A percentile compares a stretch with the other conserved stretches of the same genome.
phyloP scores from a whole-genome alignment of 1,140 invertebrate genomes.

The Drosophila sp. region DNA sequence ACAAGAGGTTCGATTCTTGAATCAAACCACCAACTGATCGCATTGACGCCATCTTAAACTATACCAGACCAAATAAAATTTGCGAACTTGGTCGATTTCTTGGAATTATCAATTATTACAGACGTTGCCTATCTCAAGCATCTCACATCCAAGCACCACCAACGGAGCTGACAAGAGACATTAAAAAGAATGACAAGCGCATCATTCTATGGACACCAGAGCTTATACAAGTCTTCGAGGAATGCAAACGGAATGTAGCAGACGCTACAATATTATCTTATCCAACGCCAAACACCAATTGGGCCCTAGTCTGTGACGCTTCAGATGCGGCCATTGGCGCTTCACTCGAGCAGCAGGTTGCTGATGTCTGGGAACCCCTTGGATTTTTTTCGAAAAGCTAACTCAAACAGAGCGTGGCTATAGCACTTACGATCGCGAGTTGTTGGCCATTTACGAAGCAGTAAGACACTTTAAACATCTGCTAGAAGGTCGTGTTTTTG shows the following conservation, averaged over 20 bases:
- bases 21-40: too few relatives aligned
- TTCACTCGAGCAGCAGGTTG: conserved; percentile 76
- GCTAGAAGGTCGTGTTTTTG: conserved; percentile 71
- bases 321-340: conserved; percentile 68
- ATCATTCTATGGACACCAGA: conserved; percentile 39
- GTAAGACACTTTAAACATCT: conserved; percentile 72
- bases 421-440: conserved; percentile 81
- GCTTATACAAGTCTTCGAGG: conserved; percentile 66
- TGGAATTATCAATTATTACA: conserved; percentile 69
- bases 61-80: conserved; percentile 83
- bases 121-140: not conserved
- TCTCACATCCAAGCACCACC: conserved; percentile 56
- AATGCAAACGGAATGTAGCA: conserved; percentile 79
- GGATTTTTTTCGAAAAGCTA: conserved; percentile 68
- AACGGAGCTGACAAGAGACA: conserved; percentile 32
- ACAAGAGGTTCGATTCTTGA: too few relatives aligned
- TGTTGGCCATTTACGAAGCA: conserved; percentile 71
- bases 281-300: conserved; percentile 42
- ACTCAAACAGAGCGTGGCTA: conserved; percentile 58
- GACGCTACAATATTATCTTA: conserved; percentile 60
- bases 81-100: conserved; percentile 68
- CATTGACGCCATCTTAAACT: too few relatives aligned
- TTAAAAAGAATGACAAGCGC: conserved; percentile 61
- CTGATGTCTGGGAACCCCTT: conserved; percentile 68
- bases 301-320: conserved; percentile 70